Evolutionary conservation across 2,888 invertebrate genomes (phyloP), one percentile per base, ranked within the genome.

Genomic region (Scaptomyza cyrtandrae): DNA sequence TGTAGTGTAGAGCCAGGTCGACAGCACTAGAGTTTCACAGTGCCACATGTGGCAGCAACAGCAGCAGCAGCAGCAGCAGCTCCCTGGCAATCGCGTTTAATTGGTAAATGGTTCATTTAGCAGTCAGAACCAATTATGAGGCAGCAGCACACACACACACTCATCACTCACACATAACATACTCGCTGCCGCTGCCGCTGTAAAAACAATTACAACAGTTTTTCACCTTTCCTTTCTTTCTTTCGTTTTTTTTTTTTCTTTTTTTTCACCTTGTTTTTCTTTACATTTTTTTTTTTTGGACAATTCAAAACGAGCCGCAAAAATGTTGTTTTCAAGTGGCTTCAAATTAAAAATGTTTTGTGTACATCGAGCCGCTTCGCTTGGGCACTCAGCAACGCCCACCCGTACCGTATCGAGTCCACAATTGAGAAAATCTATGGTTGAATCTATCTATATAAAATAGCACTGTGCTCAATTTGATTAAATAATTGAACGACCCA

Each of bases 71-170:
- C 33, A 49, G 53, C 62, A 59, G 55, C 62, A 57, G 70, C 58
- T 74, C 45, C 65, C 64, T 87, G 86, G 86, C 89, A 89, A 89
- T 88, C 71, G 72, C 70, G 79, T 87, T 89, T 89, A 89, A 89
- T 89, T 90, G 89, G 86, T 87, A 89, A 89, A 89, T 90, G 86
- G 87, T 90, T 89, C 89, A 89, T 89, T 90, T 90, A 88, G 81
- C 86, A 78, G 84, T 79, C 86, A 83, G 86, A 88, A 86, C 86
- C 86, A 86, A 86, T 86, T 86, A 86, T 66, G 55, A 60, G 67
- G 39, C 66, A 62, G 53, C 54, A 61, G 48, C 64, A 63, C 53
- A 35, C 27, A 39, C 54, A 44, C 35, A 49, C 60, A 48, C 68
- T 49, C 63, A 44, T 58, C 57, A 58, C n/a, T n/a, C 60, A 48